These are phyloP conservation scores for Leptodactylus fallax DNA, from an alignment of 2,797 vertebrate species.

Conservation along the genomic window DNA sequence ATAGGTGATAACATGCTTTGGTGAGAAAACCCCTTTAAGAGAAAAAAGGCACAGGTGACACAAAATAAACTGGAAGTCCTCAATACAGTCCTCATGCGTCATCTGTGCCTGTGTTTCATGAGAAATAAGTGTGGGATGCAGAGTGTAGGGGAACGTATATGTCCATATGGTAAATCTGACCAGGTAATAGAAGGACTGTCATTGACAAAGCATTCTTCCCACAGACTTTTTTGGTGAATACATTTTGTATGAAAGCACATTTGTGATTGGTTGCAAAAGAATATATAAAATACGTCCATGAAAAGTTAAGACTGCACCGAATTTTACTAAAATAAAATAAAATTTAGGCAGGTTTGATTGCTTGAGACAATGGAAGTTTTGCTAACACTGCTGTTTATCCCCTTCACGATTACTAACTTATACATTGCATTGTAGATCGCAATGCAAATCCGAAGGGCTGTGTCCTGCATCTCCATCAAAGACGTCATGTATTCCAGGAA, in stretches of 20 bases:
- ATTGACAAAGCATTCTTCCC: constrained; percentile 19
- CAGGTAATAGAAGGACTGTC: neutral
- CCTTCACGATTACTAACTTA: constrained; percentile 53
- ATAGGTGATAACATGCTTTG: too few relatives aligned
- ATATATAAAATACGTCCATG: neutral
- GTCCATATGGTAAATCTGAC: too few relatives aligned
- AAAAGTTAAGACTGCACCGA: neutral
- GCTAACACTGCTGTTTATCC: neutral
- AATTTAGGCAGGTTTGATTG: neutral
- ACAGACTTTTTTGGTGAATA: constrained; percentile 9
- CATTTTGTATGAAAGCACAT: neutral
- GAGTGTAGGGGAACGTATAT: neutral
- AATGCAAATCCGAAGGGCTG: constrained; percentile 75
- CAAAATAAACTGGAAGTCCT: too few relatives aligned
- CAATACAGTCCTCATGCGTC: neutral
- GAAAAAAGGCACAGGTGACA: too few relatives aligned
- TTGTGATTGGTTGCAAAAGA: neutral
- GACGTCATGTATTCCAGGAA: constrained; percentile 44
- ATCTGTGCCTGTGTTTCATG: neutral
- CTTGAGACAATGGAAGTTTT: constrained; percentile 23
- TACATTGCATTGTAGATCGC: constrained; percentile 76
- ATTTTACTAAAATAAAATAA: neutral
- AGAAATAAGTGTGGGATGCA: neutral
- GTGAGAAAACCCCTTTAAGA: too few relatives aligned
- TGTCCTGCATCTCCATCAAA: constrained; percentile 23